Evolutionary conservation across 2,888 invertebrate species (phyloP).

Genomic region (Brenthis daphne): DNA sequence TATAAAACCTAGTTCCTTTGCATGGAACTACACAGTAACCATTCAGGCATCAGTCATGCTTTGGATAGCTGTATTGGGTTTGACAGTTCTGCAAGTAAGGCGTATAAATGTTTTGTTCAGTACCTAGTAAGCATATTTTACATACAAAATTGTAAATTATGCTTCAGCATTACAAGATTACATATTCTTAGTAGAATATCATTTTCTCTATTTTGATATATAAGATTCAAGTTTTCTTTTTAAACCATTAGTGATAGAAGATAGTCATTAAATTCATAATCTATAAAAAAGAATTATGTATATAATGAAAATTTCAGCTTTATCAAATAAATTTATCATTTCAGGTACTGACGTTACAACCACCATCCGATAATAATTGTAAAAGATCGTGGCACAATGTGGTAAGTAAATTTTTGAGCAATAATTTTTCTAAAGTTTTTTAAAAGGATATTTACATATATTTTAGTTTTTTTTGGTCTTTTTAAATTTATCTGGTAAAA

Average conservation of each 20-base stretch:
- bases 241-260: no score
- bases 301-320: background rate
- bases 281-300: background rate
- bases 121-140: slow-evolving; percentile 9
- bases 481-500: no score
- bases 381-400: slow-evolving; percentile 49
- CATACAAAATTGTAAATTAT: no score
- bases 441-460: no score
- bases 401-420: slow-evolving; percentile 42
- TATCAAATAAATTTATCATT: slow-evolving; percentile 29
- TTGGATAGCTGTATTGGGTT: slow-evolving; percentile 47
- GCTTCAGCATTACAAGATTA: no score
- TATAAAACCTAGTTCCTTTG: slow-evolving; percentile 58
- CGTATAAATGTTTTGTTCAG: background rate
- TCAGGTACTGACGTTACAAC: slow-evolving; percentile 52
- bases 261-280: no score
- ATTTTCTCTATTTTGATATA: no score
- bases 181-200: no score
- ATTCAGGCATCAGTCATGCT: slow-evolving; percentile 49
- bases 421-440: background rate
- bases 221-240: no score
- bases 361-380: slow-evolving; percentile 48
- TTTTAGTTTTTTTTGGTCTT: no score
- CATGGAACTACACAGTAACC: slow-evolving; percentile 41
- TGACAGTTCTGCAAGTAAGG: slow-evolving; percentile 59